Evolutionary conservation across 2,888 invertebrate genomes (phyloP).

Genomic region (Pseudococcus viburni): DNA sequence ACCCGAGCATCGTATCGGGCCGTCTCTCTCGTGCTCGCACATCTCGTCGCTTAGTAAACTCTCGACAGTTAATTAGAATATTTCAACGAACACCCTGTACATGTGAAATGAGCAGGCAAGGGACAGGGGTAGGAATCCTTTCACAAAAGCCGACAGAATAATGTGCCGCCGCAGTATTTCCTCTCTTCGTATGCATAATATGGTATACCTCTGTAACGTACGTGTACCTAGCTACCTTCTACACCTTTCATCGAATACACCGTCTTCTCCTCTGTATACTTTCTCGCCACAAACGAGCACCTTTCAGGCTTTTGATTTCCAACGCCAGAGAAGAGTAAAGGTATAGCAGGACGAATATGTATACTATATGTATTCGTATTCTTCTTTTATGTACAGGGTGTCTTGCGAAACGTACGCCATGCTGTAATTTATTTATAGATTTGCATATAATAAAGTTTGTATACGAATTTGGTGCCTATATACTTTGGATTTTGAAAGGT

Average conservation of each 20-base stretch:
- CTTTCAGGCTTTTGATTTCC: conserved; percentile 14
- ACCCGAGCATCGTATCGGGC: background rate
- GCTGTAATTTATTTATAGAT: background rate
- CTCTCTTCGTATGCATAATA: conserved; percentile 3
- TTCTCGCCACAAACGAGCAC: background rate
- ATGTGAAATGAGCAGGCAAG: background rate
- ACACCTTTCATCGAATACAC: background rate
- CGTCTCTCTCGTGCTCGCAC: background rate
- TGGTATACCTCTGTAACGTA: conserved; percentile 14
- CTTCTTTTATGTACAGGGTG: background rate
- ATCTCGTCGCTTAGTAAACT: background rate
- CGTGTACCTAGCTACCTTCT: background rate
- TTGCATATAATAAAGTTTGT: too few species aligned
- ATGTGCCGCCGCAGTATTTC: conserved; percentile 7
- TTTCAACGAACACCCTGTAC: conserved; percentile 20
- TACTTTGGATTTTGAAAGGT: too few species aligned
- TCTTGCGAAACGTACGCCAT: background rate
- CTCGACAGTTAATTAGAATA: conserved; percentile 36
- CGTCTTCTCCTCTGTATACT: background rate
- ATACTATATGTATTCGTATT: background rate
- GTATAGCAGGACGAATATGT: background rate
- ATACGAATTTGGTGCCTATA: too few species aligned
- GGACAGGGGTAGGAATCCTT: background rate
- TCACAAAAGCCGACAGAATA: conserved; percentile 8
- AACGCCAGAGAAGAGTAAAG: background rate